These are phyloP conservation scores for Lasiurus borealis DNA, from an alignment of 2,113 vertebrate species.

Conservation along the genomic window DNA sequence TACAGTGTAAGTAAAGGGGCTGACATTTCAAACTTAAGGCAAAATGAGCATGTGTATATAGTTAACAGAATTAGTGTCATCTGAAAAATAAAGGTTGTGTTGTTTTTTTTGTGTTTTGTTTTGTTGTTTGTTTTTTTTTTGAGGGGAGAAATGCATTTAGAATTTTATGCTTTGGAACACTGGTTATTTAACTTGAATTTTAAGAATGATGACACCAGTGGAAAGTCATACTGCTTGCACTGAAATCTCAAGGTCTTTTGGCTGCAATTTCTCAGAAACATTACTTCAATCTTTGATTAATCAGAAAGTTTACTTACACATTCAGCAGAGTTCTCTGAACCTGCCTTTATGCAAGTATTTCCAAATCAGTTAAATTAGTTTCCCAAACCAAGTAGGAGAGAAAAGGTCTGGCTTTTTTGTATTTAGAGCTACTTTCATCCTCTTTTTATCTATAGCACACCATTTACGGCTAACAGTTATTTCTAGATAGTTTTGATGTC, in stretches of 20 bases:
- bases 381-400: background rate
- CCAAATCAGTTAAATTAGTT: slow-evolving; percentile 40
- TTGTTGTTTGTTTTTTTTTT: background rate
- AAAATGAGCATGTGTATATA: background rate
- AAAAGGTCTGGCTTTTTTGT: background rate
- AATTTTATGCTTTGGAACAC: slow-evolving; percentile 39
- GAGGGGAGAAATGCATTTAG: background rate
- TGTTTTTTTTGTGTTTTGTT: too few species aligned
- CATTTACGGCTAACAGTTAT: background rate
- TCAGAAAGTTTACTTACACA: slow-evolving; percentile 42
- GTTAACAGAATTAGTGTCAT: background rate
- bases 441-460: background rate
- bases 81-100: background rate
- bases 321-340: background rate
- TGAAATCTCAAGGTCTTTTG: slow-evolving; percentile 63
- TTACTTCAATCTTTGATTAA: slow-evolving; percentile 60
- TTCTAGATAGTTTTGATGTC: background rate
- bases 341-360: slow-evolving; percentile 43
- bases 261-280: slow-evolving; percentile 63
- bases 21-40: background rate
- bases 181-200: slow-evolving; percentile 39
- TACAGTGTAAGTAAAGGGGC: background rate
- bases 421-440: background rate
- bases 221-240: slow-evolving; percentile 26
- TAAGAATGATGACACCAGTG: background rate